These are phyloP conservation scores for Eufriesea mexicana DNA, from an alignment of 1,140 invertebrate genomes.

Conservation along the genomic window DNA sequence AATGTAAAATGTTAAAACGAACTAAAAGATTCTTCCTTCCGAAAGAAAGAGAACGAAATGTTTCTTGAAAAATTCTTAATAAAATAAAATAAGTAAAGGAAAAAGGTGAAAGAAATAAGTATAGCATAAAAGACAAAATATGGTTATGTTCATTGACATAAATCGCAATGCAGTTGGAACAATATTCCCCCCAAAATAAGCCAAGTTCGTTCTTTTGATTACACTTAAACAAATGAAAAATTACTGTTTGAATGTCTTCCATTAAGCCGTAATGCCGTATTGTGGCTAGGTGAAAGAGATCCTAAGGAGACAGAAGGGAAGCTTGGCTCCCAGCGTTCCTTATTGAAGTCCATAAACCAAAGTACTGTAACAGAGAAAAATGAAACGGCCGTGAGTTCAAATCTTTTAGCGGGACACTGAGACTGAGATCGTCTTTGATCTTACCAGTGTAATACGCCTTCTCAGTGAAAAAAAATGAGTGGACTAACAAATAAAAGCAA, in stretches of 20 bases:
- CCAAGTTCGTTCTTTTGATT: too few relatives aligned
- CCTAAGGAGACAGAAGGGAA: too few relatives aligned
- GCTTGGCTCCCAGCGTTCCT: neutral
- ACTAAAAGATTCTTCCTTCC: too few relatives aligned
- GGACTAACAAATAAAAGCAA: neutral
- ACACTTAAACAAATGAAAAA: too few relatives aligned
- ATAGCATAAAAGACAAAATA: neutral
- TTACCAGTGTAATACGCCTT: conserved; percentile 14
- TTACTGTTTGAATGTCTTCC: too few relatives aligned
- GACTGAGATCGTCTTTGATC: conserved; percentile 22
- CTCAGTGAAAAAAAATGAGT: neutral
- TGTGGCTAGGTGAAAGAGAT: too few relatives aligned
- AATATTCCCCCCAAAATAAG: neutral
- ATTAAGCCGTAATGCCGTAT: too few relatives aligned
- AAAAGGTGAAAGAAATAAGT: neutral
- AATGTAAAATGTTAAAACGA: too few relatives aligned
- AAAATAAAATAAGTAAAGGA: neutral
- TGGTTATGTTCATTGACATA: neutral
- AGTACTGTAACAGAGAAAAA: neutral
- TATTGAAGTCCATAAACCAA: neutral
- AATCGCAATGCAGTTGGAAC: neutral
- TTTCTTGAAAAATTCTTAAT: too few relatives aligned
- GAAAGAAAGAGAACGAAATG: neutral
- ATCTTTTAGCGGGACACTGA: neutral
- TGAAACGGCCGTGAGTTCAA: neutral